Evolutionary conservation across 1,140 invertebrate species (phyloP).

Genomic region (Bombus polaris): DNA sequence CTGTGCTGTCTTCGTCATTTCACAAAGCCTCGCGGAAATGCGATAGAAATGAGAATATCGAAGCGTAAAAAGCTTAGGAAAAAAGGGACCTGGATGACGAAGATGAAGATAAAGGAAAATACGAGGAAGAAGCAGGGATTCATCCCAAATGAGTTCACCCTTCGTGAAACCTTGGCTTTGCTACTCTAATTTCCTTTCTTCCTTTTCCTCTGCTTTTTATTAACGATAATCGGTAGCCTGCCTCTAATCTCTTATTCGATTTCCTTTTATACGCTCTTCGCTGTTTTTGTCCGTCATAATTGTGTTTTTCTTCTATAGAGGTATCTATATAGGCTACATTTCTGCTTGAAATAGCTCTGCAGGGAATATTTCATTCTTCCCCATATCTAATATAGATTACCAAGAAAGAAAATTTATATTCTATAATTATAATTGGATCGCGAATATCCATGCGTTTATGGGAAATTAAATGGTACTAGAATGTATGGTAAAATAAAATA

Average conservation of each 20-base stretch:
- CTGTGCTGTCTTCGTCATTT: slow-evolving; percentile 33
- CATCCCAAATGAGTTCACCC: slow-evolving; percentile 1
- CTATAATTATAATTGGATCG: too few relatives aligned
- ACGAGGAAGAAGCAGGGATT: not conserved
- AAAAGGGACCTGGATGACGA: not conserved
- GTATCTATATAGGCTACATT: not conserved
- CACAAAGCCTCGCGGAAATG: slow-evolving; percentile 44
- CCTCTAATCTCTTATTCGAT: slow-evolving; percentile 21
- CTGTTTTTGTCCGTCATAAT: not conserved
- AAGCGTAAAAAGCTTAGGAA: slow-evolving; percentile 36
- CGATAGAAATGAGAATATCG: slow-evolving; percentile 40
- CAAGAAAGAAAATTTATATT: not conserved
- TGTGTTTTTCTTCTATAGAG: not conserved
- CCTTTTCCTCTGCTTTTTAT: slow-evolving; percentile 2
- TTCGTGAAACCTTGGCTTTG: slow-evolving; percentile 33
- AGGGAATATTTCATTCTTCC: not conserved
- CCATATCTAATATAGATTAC: not conserved
- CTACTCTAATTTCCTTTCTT: slow-evolving; percentile 26
- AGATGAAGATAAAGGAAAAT: not conserved
- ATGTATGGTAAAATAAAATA: too few relatives aligned
- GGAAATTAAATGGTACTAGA: too few relatives aligned
- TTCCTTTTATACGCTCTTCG: not conserved
- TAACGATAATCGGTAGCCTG: not conserved
- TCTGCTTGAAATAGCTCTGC: not conserved
- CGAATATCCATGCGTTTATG: not conserved